Conservation (phyloP, 2,113 vertebrate species). For the Loxodonta africana region DNA sequence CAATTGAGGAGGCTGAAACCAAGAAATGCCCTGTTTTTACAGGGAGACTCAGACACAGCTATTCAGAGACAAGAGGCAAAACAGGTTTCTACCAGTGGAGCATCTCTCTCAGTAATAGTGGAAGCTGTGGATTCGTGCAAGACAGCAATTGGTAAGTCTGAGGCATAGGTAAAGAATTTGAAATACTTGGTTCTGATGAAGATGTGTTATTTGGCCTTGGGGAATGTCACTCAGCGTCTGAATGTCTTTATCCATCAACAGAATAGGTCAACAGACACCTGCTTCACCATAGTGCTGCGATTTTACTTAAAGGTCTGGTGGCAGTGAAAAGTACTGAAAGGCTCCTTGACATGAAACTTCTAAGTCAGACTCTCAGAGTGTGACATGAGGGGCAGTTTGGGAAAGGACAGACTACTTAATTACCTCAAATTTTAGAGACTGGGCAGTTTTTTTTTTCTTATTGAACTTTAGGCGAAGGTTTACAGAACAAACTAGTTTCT, state of each 20-base stretch:
- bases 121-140: conserved; percentile 23
- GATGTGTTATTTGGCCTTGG: background rate
- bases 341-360: background rate
- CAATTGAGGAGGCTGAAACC: conserved; percentile 1
- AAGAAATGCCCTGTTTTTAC: background rate
- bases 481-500: too few relatives aligned
- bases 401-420: background rate
- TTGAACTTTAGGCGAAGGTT: too few relatives aligned
- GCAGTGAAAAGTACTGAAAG: background rate
- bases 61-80: conserved; percentile 7
- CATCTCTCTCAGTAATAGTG: background rate
- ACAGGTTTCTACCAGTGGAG: background rate
- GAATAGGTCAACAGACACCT: conserved; percentile 26
- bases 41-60: background rate
- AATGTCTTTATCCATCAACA: conserved; percentile 32
- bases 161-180: conserved; percentile 29
- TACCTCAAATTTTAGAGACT: background rate
- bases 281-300: background rate
- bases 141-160: conserved; percentile 30
- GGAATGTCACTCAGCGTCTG: background rate
- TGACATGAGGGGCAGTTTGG: background rate
- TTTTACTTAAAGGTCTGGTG: conserved; percentile 15
- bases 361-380: background rate
- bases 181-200: conserved; percentile 28
- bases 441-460: too few relatives aligned